Evolutionary conservation across 2,888 invertebrate species (phyloP), one percentile per base, ranked within the genome.

Genomic region (Helleia helle): DNA sequence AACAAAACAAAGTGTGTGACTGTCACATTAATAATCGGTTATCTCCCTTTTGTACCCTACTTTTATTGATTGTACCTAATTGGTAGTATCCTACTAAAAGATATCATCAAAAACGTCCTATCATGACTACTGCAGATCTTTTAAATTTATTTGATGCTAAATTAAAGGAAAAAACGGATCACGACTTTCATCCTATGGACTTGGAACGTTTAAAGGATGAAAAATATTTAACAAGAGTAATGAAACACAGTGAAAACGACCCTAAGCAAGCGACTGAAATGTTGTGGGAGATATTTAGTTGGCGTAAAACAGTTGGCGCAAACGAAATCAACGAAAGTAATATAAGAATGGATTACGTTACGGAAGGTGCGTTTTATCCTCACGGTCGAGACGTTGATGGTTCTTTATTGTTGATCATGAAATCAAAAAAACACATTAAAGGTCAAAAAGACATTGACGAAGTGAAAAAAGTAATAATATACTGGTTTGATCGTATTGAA

Each of bases 311-410:
- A 36, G 89, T 89, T 56, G 90, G 90, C 1, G 87, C 90, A 2
- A 92, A 93, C 72, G 91, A 93, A 53, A 87, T 94, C 4, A 88
- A 74, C 40, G 91, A 92, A 56, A 83, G 75, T 8, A 90, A 85
- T 52, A 77, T 95, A 4, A 88, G 87, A 38, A 83, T 86, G 68
- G 90, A 92, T 28, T 88, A 92, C 52, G 71, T 94, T 39, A 87
- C 89, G 37, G 89, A 89, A 52, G 95, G 94, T 8, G 87, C 88
- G 1, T 87, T 94, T 42, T 97, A 92, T 63, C 89, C 91, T 0
- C 90, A 89, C 57, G 93, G 93, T 25, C 85, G 88, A 54, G 97
- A 97, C 65, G 85, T 91, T 30, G 94, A 96, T 70, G 95, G 94
- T 0, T 89, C 90, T 59, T 76, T 87, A 4, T 62, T 96, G 34